Evolutionary conservation across 2,888 invertebrate species (phyloP).

Genomic region (Caenorhabditis zanzibari): DNA sequence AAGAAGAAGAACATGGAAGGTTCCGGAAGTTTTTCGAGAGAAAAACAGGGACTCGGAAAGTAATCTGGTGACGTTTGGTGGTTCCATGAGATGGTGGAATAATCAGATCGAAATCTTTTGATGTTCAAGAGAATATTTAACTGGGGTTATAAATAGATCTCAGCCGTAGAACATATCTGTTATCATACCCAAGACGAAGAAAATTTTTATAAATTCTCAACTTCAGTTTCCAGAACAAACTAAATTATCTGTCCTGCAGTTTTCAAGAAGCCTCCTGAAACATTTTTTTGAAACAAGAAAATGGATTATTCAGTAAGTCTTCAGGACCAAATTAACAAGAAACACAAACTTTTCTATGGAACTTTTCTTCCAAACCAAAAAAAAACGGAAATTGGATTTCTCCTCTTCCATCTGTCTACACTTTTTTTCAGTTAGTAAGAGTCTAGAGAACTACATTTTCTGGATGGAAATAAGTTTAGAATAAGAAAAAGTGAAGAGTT

Average conservation of each 20-base stretch:
- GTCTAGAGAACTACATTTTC: conserved; percentile 41
- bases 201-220: background rate
- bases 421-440: background rate
- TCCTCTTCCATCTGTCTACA: background rate
- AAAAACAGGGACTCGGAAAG: conserved; percentile 2
- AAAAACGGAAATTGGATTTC: conserved; percentile 45
- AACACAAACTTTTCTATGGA: conserved; percentile 21
- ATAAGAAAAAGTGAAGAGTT: conserved; percentile 20
- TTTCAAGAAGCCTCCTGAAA: background rate
- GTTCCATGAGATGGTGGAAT: conserved; percentile 1
- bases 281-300: conserved; percentile 15
- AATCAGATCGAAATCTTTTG: background rate
- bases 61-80: conserved; percentile 24
- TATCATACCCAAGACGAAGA: no score
- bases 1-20: background rate
- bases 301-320: conserved; percentile 22
- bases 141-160: no score
- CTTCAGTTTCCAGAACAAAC: no score
- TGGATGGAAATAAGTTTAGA: conserved; percentile 26
- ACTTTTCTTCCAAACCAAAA: conserved; percentile 17
- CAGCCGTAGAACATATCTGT: no score
- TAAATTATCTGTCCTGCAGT: no score
- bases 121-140: background rate
- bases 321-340: conserved; percentile 26
- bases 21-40: conserved; percentile 24